These are phyloP conservation scores for Mico argentatus DNA, from an alignment of 2,797 vertebrate species.

Conservation along the genomic window DNA sequence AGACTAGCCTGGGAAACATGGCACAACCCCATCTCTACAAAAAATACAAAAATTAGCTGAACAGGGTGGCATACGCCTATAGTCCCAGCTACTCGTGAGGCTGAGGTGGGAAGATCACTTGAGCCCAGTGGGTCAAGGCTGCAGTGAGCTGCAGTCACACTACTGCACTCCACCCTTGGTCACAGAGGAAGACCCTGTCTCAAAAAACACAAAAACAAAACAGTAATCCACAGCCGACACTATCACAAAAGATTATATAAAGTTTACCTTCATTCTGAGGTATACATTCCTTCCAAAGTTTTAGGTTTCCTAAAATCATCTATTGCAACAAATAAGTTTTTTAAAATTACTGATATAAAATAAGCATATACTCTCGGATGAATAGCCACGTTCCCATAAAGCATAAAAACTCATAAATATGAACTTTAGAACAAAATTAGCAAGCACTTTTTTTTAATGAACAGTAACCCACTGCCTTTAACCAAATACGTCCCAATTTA, in stretches of 20 bases:
- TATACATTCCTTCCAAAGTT: constrained; percentile 5
- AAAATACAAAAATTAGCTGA: too few species aligned
- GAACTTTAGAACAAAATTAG: neutral
- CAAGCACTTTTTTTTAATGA: neutral
- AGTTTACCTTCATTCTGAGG: constrained; percentile 26
- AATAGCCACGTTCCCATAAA: neutral
- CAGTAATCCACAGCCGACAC: neutral
- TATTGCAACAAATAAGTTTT: neutral
- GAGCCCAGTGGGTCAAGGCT: too few species aligned
- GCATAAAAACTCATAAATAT: neutral
- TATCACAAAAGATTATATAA: neutral
- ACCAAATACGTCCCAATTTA: neutral
- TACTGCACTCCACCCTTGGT: too few species aligned
- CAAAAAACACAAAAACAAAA: neutral
- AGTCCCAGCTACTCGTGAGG: too few species aligned
- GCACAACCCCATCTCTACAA: too few species aligned
- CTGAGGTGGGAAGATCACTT: too few species aligned
- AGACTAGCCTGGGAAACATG: too few species aligned
- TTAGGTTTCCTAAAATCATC: constrained; percentile 8
- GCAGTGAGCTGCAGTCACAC: too few species aligned
- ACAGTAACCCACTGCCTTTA: neutral
- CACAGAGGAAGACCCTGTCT: too few species aligned
- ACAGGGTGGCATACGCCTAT: too few species aligned
- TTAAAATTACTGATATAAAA: constrained; percentile 2
- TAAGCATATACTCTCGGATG: neutral